phyloP scores from a whole-genome alignment of 2,113 vertebrate genomes.

The Oenanthe melanoleuca region DNA sequence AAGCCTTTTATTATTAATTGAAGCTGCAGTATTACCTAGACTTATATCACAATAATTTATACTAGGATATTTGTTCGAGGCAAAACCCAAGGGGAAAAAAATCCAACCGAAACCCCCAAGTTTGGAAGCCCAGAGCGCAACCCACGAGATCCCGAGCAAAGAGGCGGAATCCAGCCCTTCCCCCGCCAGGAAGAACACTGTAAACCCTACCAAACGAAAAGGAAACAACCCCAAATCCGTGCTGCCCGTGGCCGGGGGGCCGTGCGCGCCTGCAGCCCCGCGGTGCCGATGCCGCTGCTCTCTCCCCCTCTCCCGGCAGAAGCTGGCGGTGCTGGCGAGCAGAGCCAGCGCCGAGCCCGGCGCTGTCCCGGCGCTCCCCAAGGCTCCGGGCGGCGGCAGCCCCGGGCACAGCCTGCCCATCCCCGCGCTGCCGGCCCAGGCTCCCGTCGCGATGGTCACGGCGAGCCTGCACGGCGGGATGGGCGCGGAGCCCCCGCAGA shows the following conservation, averaged over 20 bases:
- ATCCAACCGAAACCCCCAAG: background rate
- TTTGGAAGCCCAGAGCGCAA: background rate
- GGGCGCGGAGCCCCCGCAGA: slow-evolving; percentile 77
- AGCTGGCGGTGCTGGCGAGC: slow-evolving; percentile 75
- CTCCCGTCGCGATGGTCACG: slow-evolving; percentile 85
- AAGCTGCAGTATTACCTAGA: background rate
- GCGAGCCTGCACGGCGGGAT: slow-evolving; percentile 84
- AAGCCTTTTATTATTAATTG: background rate
- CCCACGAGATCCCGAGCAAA: background rate
- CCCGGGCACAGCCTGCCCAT: background rate
- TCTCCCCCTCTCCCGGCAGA: slow-evolving; percentile 68
- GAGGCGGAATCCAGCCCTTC: background rate
- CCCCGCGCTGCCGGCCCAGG: slow-evolving; percentile 54
- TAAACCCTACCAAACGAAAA: background rate
- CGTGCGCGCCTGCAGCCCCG: background rate
- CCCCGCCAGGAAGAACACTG: background rate
- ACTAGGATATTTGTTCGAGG: background rate
- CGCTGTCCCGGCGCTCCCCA: slow-evolving; percentile 73
- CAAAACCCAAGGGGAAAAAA: background rate
- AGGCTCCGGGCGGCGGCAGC: slow-evolving; percentile 61
- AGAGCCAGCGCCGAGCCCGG: slow-evolving; percentile 71
- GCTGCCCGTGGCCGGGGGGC: background rate
- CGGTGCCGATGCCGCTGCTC: background rate
- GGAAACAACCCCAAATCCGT: background rate
- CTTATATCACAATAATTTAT: background rate